A percentile compares a stretch with the other conserved stretches of the same genome.
Conservation (phyloP, 2,888 invertebrate species). For the Notodonta ziczac region DNA sequence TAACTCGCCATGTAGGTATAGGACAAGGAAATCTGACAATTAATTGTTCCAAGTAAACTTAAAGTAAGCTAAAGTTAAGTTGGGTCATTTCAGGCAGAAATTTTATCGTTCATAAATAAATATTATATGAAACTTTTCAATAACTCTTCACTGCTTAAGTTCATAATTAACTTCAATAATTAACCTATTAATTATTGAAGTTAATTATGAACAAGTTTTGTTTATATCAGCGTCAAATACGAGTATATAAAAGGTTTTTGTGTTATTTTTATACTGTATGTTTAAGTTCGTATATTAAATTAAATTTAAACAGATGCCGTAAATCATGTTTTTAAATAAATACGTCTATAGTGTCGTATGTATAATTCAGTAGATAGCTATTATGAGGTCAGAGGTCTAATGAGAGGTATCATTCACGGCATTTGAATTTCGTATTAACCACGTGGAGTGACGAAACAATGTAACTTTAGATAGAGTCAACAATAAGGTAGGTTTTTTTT, state of each 20-base stretch:
- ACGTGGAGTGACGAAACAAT: neutral
- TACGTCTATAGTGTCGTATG: neutral
- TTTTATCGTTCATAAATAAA: too few species aligned
- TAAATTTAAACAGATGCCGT: neutral
- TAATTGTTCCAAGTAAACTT: too few species aligned
- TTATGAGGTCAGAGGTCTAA: constrained; percentile 6
- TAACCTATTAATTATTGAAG: too few species aligned
- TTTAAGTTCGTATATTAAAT: neutral
- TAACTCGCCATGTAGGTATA: too few species aligned
- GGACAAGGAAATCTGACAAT: too few species aligned
- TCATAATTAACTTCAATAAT: too few species aligned
- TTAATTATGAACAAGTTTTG: too few species aligned
- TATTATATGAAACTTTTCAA: too few species aligned
- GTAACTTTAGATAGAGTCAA: neutral
- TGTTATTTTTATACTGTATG: neutral
- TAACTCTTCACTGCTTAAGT: too few species aligned
- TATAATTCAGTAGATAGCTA: constrained; percentile 3
- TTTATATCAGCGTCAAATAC: too few species aligned
- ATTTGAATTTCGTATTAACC: constrained; percentile 1
- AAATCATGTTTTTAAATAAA: neutral
- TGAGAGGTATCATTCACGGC: constrained; percentile 3
- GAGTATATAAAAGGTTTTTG: neutral
- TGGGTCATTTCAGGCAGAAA: too few species aligned
- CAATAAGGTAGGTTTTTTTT: neutral
- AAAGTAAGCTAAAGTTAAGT: too few species aligned